These are phyloP conservation scores for Lepus timidus DNA, from an alignment of 2,113 vertebrate species.

Conservation along the genomic window DNA sequence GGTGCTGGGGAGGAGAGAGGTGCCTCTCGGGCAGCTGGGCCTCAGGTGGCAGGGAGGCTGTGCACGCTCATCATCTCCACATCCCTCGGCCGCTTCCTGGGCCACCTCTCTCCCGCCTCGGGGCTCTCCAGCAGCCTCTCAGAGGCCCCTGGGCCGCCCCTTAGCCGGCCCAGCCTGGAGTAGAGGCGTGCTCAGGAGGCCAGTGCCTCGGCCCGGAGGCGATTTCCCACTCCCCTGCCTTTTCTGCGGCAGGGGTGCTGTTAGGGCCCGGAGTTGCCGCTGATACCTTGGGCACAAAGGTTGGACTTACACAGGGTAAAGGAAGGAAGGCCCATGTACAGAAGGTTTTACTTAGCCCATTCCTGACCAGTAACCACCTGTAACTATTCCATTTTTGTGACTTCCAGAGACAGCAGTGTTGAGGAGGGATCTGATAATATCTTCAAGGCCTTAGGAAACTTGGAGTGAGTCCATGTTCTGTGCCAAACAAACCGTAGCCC, in stretches of 20 bases:
- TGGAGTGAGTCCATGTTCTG: neutral
- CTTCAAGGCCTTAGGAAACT: neutral
- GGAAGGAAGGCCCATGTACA: neutral
- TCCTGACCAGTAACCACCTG: neutral
- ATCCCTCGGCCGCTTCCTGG: neutral
- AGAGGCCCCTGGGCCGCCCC: neutral
- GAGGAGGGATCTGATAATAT: neutral
- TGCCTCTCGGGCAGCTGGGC: neutral
- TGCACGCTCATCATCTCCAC: neutral
- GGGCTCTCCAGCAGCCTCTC: neutral
- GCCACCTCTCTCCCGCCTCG: neutral
- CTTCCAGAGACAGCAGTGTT: neutral
- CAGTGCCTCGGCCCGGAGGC: neutral
- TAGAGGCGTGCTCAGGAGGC: neutral
- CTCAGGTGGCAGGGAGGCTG: neutral
- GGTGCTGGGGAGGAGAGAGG: slow-evolving; percentile 35
- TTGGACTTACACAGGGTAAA: neutral
- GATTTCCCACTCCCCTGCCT: neutral
- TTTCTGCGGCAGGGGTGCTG: neutral
- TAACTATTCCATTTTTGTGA: neutral
- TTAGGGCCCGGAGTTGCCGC: slow-evolving; percentile 20
- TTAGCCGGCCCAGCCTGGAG: neutral
- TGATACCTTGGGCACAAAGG: slow-evolving; percentile 41
- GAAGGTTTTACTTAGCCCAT: neutral
- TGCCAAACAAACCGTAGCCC: neutral